A percentile compares a stretch with the other conserved stretches of the same genome.
Conservation (phyloP, 2,797 vertebrate species). For the Oreochromis mossambicus region DNA sequence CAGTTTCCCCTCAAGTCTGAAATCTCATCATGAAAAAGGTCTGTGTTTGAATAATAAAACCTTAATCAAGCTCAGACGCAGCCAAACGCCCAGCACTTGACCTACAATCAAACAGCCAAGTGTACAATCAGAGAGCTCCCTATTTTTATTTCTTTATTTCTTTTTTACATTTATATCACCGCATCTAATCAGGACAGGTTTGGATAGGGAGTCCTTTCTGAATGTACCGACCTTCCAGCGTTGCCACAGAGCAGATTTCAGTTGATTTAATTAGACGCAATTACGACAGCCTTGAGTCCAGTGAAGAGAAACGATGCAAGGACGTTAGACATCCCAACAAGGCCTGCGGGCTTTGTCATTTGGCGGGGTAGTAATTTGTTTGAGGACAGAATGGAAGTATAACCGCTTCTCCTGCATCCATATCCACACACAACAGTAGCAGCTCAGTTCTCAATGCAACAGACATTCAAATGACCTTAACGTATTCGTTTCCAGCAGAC, state of each 20-base stretch:
- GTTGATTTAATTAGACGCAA: slow-evolving; percentile 25
- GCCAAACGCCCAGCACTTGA: slow-evolving; percentile 17
- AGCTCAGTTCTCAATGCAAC: neutral
- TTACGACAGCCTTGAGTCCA: neutral
- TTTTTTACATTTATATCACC: neutral
- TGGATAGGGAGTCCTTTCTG: neutral
- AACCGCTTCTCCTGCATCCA: neutral
- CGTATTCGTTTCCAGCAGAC: neutral
- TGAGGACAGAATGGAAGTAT: neutral
- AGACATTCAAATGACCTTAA: neutral
- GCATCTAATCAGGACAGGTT: neutral
- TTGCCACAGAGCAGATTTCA: neutral
- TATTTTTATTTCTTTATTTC: neutral
- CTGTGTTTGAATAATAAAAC: slow-evolving; percentile 38
- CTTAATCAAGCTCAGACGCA: slow-evolving; percentile 22
- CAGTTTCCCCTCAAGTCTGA: neutral
- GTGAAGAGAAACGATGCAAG: neutral
- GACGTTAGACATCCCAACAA: neutral
- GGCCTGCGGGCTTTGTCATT: slow-evolving; percentile 20
- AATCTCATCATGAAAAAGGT: slow-evolving; percentile 20
- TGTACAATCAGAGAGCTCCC: slow-evolving; percentile 2
- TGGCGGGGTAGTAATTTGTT: neutral
- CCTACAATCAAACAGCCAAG: slow-evolving; percentile 35
- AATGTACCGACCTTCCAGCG: neutral
- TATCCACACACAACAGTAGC: neutral